Base-by-base conservation (phyloP, 2,888 invertebrate species). In the Acrocyrtus sp. region DNA sequence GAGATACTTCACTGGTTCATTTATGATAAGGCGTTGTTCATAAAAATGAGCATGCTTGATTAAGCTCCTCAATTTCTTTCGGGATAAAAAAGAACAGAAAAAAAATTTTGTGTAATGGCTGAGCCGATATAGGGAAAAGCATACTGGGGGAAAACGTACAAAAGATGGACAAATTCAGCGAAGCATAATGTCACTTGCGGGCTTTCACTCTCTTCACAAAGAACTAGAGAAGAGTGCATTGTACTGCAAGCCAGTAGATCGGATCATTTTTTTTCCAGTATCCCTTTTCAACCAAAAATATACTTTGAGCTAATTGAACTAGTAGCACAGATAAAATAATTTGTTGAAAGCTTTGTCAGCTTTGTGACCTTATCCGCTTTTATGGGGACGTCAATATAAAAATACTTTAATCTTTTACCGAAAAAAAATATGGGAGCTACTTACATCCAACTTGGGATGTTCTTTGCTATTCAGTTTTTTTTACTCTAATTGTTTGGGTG, bases 321-420 rank as follows among this genome's bases (percentile, higher is more conserved):
- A n/a, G n/a, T n/a, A n/a, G n/a, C n/a, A n/a, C n/a, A n/a, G 47
- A 10, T 19, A 10, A 19, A 45, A 58, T 45, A 43, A 58, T 58
- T 58, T 58, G 58, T 58, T 58, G 58, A 58, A 58, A 58, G 45
- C 45, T 21, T 58, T 56, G 24, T 39, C 19, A 41, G 45, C 45
- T 45, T 45, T 21, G 53, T 56, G 56, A 17, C 26, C 22, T 22
- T 24, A 56, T 56, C 58, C 45, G n/a, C n/a, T 39, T 58, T 45
- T 43, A 43, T 58, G 10, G 26, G 6, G 58, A 58, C 45, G 58
- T 45, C 58, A 45, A 45, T 58, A 58, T n/a, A n/a, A n/a, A n/a
- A n/a, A 58, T 58, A 26, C 58, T 21, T 45, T 58, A 45, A 58
- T 58, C 43, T 58, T 21, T 41, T 21, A n/a, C n/a, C n/a, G n/a